Base-by-base conservation (phyloP, 2,113 vertebrate species). In the Salvelinus fontinalis region DNA sequence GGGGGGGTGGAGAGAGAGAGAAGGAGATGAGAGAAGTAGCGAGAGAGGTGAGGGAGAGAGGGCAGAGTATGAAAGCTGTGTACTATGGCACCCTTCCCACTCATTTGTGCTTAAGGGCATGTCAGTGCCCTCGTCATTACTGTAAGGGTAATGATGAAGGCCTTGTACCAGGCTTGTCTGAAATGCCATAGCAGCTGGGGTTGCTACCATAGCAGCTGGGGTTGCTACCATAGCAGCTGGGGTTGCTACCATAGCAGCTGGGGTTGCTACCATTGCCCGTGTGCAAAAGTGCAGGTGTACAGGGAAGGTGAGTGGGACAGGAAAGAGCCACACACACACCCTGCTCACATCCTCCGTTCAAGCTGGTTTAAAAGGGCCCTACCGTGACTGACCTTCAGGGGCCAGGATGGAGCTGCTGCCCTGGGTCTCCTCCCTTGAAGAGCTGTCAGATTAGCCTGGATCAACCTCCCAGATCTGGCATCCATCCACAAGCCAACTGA, bases 371-470 rank as follows among this genome's bases (percentile, higher is more conserved):
- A 4, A 26, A 62, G 79, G 60, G 68, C 59, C 67, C 59, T 31
- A 29, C 70, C 12, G n/a, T 22, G 62, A 71, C n/a, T 79, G 81
- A 85, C 85, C 85, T 82, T 68, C 71, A 82, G 44, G 73, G 59
- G 67, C 5, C 3, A 14, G 51, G 51, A 16, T 54, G 51, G 51
- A 5, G 57, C 77, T 49, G 34, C 75, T 5, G 5, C 29, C 16
- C 73, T 60, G 31, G 20, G n/a, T 64, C 34, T 13, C 29, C 49
- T 75, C 27, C 71, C 22, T 16, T 9, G 49, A 54, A 3, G 49
- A 54, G 49, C 12, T 0, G 16, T 13, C 51, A 54, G 44, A 31
- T 31, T 29, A 71, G 73, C 18, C 60, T 64, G 44, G n/a, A 54
- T 75, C 75, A 70, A 70, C 77, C 73, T 67, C 75, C 73, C 62